phyloP scores from a whole-genome alignment of 2,113 vertebrate species.

The Atractosteus spatula region DNA sequence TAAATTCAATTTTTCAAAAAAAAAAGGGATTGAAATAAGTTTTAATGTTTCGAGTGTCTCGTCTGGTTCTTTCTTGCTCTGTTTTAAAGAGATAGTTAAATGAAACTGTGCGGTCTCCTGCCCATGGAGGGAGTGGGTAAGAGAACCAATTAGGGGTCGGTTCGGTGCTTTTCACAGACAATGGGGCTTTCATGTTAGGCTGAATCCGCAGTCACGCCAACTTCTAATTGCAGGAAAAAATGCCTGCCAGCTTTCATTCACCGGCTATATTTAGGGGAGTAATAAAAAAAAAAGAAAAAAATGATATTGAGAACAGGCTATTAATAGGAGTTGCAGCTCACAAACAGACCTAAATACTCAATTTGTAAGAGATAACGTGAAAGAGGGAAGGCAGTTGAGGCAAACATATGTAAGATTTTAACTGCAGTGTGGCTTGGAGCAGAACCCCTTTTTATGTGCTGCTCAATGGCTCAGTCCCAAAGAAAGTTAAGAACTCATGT shows the following conservation, averaged over 20 bases:
- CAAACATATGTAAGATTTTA: constrained; percentile 11
- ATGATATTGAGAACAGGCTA: constrained; percentile 38
- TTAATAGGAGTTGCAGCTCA: constrained; percentile 50
- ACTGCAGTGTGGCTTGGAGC: constrained; percentile 15
- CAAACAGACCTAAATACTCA: constrained; percentile 39
- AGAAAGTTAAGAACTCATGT: too few relatives aligned
- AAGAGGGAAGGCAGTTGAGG: neutral
- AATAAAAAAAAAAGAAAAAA: constrained; percentile 29
- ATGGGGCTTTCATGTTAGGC: constrained; percentile 47
- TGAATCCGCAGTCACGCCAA: constrained; percentile 40
- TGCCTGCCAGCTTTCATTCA: constrained; percentile 43
- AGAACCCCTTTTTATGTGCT: constrained; percentile 15
- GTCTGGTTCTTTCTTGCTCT: neutral
- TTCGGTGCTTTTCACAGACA: constrained; percentile 32
- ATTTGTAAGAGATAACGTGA: constrained; percentile 34
- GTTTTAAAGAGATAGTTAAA: constrained; percentile 31
- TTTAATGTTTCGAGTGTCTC: constrained; percentile 12
- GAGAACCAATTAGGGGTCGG: constrained; percentile 2
- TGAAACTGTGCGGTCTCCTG: constrained; percentile 28
- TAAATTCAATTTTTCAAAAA: constrained; percentile 18
- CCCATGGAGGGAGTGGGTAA: neutral
- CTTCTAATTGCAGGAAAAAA: constrained; percentile 53
- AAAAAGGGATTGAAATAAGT: constrained; percentile 22
- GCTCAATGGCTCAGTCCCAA: neutral
- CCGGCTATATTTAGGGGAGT: constrained; percentile 51